Conservation (phyloP, 2,888 invertebrate genomes). For the Nezara viridula region DNA sequence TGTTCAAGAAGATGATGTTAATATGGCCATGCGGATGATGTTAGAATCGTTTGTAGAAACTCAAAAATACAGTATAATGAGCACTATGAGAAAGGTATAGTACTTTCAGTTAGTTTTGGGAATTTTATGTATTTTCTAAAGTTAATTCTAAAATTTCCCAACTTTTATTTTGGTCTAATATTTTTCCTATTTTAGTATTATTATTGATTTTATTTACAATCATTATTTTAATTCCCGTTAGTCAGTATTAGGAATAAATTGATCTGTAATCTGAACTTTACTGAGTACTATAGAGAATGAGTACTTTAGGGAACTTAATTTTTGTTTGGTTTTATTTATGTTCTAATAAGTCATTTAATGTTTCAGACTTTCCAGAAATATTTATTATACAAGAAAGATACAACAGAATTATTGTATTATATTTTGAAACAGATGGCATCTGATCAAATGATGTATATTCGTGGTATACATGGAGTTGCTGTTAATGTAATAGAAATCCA, state of each 20-base stretch:
- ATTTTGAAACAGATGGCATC: slow-evolving; percentile 92
- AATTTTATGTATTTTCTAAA: not conserved
- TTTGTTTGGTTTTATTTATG: no score
- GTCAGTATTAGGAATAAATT: not conserved
- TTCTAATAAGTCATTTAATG: slow-evolving; percentile 63
- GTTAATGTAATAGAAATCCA: slow-evolving; percentile 82
- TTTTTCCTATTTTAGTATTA: not conserved
- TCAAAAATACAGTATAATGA: slow-evolving; percentile 98
- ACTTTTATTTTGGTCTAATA: not conserved
- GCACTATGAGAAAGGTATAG: slow-evolving; percentile 89
- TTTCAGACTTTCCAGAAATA: slow-evolving; percentile 93
- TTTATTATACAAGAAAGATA: slow-evolving; percentile 93
- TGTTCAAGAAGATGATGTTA: slow-evolving; percentile 94
- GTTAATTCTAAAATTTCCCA: not conserved
- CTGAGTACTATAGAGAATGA: no score
- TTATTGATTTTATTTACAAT: no score
- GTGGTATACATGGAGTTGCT: slow-evolving; percentile 77
- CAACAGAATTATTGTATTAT: slow-evolving; percentile 95
- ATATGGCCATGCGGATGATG: slow-evolving; percentile 97
- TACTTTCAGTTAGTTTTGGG: not conserved
- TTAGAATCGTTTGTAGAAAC: slow-evolving; percentile 98
- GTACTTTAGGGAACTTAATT: not conserved
- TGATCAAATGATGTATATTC: slow-evolving; percentile 90
- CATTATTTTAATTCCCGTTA: not conserved
- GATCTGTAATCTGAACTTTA: not conserved